These are phyloP conservation scores for Corythoichthys intestinalis DNA, from an alignment of 2,113 vertebrate species.

Conservation along the genomic window DNA sequence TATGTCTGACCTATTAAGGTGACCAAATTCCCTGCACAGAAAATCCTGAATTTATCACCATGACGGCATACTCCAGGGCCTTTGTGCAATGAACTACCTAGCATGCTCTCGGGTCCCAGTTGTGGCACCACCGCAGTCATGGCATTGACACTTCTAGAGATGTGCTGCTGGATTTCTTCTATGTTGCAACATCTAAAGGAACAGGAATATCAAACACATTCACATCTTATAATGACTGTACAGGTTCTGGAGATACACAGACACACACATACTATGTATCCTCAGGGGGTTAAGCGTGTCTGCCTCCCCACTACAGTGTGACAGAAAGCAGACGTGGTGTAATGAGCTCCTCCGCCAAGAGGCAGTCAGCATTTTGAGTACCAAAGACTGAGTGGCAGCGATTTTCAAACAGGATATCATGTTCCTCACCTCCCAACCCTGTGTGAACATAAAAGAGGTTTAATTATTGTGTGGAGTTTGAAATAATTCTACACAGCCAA, in stretches of 20 bases:
- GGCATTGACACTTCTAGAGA: constrained; percentile 11
- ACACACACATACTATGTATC: constrained; percentile 35
- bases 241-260: constrained; percentile 8
- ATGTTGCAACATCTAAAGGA: constrained; percentile 13
- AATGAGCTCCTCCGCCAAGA: constrained; percentile 61
- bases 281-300: constrained; percentile 50
- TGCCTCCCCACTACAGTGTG: constrained; percentile 50
- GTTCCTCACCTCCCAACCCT: constrained; percentile 39
- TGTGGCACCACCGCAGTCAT: constrained; percentile 21
- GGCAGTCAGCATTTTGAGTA: constrained; percentile 49
- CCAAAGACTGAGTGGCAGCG: constrained; percentile 35
- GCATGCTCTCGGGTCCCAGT: constrained; percentile 39
- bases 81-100: constrained; percentile 59
- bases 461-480: constrained; percentile 36
- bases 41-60: constrained; percentile 50
- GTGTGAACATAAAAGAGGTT: constrained; percentile 17
- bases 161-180: constrained; percentile 8
- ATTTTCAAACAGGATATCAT: constrained; percentile 40
- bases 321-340: constrained; percentile 63
- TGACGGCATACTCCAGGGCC: constrained; percentile 27
- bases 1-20: constrained; percentile 36
- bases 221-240: constrained; percentile 3
- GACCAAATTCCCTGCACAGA: constrained; percentile 32
- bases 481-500: neutral
- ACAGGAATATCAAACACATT: constrained; percentile 5